Base-by-base conservation (phyloP, 1,140 invertebrate genomes). In the Heliothis subflexa region DNA sequence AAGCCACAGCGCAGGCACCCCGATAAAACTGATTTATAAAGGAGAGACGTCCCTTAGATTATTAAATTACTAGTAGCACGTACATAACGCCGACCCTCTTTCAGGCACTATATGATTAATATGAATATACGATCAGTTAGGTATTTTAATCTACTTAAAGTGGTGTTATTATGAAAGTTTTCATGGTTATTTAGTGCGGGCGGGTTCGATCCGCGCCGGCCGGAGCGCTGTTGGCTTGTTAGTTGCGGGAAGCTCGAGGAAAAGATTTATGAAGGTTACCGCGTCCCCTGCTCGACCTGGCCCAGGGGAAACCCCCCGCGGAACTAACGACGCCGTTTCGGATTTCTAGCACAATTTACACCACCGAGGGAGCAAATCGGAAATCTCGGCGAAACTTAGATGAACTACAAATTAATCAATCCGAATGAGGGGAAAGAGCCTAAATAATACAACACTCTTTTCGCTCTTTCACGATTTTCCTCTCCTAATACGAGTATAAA, bases 191-290 rank as follows among this genome's bases (percentile, higher is more conserved):
- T 92, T 91, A 92, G 83, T 86, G 80, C 75, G 78, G 78, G 81
- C 81, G 84, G 86, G 85, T 89, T 85, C 74, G 83, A 86, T 85
- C 83, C 77, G 84, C 80, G 84, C 81, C 83, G 87, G 54, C 40
- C 28, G 54, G 78, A 83, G 85, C 78, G 75, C 78, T 80, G 82
- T 83, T 83, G 85, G 90, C 88, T 93, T 93, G 91, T 93, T 93
- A 91, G 91, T 89, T 89, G 92, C 81, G 91, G 90, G 85, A 82
- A 87, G 87, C 86, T 86, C 82, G 86, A 85, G 86, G 86, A 92
- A 91, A 92, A 93, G 91, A 92, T 93, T 93, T 94, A 93, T 94
- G 88, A 88, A 89, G 91, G 91, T 93, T 85, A 82, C 86, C 80
- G 62, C 86, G 88, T 88, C 88, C 87, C 87, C 88, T 84, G 78